Base-by-base conservation (phyloP, 2,797 vertebrate species). In the Artibeus lituratus region DNA sequence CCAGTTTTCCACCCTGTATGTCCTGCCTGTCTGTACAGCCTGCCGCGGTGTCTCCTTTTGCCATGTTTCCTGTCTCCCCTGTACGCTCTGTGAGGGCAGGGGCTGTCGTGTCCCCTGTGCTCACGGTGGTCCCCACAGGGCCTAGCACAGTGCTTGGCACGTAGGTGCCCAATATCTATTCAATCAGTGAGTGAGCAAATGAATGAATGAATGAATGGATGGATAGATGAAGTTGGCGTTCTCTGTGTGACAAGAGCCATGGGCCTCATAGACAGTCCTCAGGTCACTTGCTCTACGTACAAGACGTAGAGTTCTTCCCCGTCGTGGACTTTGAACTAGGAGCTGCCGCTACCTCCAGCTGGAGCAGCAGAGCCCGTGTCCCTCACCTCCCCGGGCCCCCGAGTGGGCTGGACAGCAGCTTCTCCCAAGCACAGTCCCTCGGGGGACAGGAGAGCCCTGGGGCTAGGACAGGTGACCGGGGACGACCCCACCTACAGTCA, bases 401-500 rank as follows among this genome's bases (percentile, higher is more conserved):
- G 47, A 37, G 37, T 16, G 26, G 57, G 14, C 42, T 49, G 21
- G 42, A 42, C 19, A 0, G 1, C 5, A 6, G 2, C 11, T 83
- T 59, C 12, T 1, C 12, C 15, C 42, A 18, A 8, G 62, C 5
- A 7, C 35, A 35, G 49, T 21, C 35, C 47, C 62, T 21, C 1
- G 0, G 32, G 53, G n/a, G 26, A 1, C 26, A 47, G 70, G 18
- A 35, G 22, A 53, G 42, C n/a, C n/a, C 49, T 18, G 15, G n/a
- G 1, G n/a, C 35, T 21, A 35, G 22, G 35, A 3, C 2, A 32
- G 47, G 0, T 0, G 29, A 19, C 5, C 9, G 44, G 51, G 18
- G 16, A 7, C 0, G 0, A 59, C 62, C 39, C 77, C 19, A 29
- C 22, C 29, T 11, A 16, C 16, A 98, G 98, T 98, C 11, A 99